Base-by-base conservation (phyloP, 2,888 invertebrate species). In the Sarcophaga subvicina region DNA sequence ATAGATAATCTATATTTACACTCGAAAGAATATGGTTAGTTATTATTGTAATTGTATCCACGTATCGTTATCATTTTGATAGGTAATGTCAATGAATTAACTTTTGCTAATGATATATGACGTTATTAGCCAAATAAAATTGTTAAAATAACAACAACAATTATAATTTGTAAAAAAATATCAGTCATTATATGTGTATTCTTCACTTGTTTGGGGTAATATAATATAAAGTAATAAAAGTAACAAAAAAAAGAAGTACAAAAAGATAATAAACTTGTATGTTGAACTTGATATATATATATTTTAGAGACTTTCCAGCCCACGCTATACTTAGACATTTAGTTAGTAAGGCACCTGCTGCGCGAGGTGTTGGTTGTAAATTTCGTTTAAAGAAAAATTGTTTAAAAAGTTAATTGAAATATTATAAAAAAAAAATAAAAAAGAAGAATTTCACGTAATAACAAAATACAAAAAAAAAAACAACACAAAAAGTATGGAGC, bases 331-430 rank as follows among this genome's bases (percentile, higher is more conserved):
- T 37, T 37, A 60, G 54, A 72, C 76, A 79, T 63, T 54, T 71
- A 72, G 63, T 83, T 86, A 88, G 88, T 88, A 83, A 67, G 62
- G 66, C 73, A 79, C 69, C 76, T 83, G 86, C 70, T 66, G 25
- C 14, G 45, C 63, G 37, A 80, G 80, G 82, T 80, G 80, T 78
- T 60, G 63, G 84, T 84, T 79, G 71, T 75, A 17, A 62, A 75
- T 64, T 59, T 54, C 12, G 17, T 54, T 54, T 14, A 14, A 54
- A 54, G 14, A 54, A 54, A 54, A 54, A 54, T 14, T 14, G 5
- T 14, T 12, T 17, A 54, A 54, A 5, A 54, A 27, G 5, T 20
- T 83, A 59, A 70, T 54, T 59, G 73, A 73, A 37, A 63, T 22
- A 47, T 11, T 22, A 27, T 22, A 14, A 71, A 63, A 17, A 69